Conservation (phyloP, 2,113 vertebrate genomes). For the Ramphastos sulfuratus region DNA sequence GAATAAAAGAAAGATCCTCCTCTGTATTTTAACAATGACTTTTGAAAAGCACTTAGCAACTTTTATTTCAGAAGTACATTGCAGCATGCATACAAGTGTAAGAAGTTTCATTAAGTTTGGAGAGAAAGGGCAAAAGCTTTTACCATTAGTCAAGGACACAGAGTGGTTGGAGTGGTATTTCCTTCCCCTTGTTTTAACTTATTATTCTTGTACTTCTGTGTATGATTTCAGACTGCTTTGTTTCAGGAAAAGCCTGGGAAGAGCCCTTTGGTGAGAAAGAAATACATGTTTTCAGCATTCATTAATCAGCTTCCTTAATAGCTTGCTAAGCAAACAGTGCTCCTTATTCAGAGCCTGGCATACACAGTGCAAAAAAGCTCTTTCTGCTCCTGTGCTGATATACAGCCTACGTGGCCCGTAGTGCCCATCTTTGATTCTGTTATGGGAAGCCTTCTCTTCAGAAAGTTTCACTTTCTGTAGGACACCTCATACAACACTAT, state of each 20-base stretch:
- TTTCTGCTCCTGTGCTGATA: background rate
- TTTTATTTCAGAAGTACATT: background rate
- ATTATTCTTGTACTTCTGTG: background rate
- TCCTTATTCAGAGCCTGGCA: background rate
- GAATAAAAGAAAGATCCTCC: slow-evolving; percentile 23
- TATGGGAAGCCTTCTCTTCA: background rate
- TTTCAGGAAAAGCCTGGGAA: background rate
- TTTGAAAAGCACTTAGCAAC: slow-evolving; percentile 24
- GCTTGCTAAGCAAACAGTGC: background rate
- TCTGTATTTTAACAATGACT: slow-evolving; percentile 30
- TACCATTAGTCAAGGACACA: background rate
- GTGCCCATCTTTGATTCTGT: background rate
- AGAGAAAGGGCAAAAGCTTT: slow-evolving; percentile 15
- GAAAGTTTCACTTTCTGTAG: background rate
- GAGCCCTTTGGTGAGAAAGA: background rate
- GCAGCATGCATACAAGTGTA: background rate
- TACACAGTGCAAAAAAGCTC: fast-evolving
- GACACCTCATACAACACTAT: background rate
- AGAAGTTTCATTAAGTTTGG: background rate
- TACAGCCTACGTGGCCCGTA: fast-evolving
- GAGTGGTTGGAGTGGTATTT: background rate
- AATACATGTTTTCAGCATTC: background rate
- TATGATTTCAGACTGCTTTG: background rate
- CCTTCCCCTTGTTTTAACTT: background rate
- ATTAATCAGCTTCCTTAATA: background rate